A percentile compares a stretch with the other conserved stretches of the same genome.
Evolutionary conservation across 2,113 vertebrate species (phyloP).

Genomic region (Daubentonia madagascariensis): DNA sequence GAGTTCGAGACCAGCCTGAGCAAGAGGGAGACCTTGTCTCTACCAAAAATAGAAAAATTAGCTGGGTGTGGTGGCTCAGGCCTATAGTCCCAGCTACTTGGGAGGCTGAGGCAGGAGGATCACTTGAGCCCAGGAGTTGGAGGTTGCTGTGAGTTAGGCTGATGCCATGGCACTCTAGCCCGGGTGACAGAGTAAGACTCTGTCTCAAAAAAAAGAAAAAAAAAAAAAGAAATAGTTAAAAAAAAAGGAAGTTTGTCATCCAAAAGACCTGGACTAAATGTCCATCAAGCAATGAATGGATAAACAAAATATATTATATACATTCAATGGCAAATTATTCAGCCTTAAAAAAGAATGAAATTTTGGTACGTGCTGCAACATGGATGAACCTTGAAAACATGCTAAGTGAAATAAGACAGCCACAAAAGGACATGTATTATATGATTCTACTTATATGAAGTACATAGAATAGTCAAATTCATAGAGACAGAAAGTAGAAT

Average conservation of each 20-base stretch:
- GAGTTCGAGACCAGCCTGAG: too few species aligned
- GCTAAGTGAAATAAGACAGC: neutral
- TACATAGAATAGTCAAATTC: neutral
- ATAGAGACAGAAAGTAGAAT: neutral
- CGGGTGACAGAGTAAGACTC: too few species aligned
- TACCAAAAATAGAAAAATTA: too few species aligned
- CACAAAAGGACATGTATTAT: neutral
- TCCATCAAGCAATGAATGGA: neutral
- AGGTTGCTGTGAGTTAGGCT: too few species aligned
- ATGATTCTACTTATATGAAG: neutral
- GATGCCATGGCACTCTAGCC: too few species aligned
- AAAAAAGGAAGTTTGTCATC: neutral
- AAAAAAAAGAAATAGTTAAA: too few species aligned
- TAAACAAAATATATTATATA: neutral
- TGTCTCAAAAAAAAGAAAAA: too few species aligned
- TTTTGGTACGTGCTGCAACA: neutral
- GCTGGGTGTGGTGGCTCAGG: too few species aligned
- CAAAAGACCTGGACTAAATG: neutral
- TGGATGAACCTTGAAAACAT: neutral
- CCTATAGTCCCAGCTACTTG: too few species aligned
- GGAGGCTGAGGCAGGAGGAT: too few species aligned
- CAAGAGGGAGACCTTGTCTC: too few species aligned
- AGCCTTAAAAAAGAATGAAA: neutral
- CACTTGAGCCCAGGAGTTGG: too few species aligned
- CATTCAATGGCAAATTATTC: neutral